Evolutionary conservation across 2,797 vertebrate species (phyloP).

Genomic region (Rhodeus uyekii): DNA sequence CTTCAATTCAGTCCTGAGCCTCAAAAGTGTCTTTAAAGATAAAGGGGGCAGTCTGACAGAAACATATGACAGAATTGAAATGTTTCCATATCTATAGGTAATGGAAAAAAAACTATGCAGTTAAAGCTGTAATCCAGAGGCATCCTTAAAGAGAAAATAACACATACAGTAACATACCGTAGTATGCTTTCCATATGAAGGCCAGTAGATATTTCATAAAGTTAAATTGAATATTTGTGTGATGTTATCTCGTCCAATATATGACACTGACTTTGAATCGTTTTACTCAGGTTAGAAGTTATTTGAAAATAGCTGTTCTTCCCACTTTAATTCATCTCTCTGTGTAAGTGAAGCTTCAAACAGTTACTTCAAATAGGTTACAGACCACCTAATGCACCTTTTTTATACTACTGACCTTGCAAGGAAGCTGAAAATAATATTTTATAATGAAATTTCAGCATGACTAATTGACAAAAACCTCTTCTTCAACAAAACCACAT

Average conservation of each 20-base stretch:
- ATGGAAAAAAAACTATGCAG: neutral
- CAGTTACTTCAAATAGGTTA: slow-evolving; percentile 25
- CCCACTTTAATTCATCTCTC: slow-evolving; percentile 31
- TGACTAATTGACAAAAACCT: neutral
- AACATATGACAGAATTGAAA: neutral
- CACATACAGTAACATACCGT: neutral
- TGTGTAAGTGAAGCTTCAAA: slow-evolving; percentile 27
- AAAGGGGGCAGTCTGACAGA: neutral
- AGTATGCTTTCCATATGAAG: neutral
- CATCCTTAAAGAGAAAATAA: neutral
- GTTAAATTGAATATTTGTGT: slow-evolving; percentile 8
- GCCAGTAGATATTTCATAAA: slow-evolving; percentile 20
- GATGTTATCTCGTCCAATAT: slow-evolving; percentile 17
- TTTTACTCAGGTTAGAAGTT: slow-evolving; percentile 18
- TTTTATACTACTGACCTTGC: slow-evolving; percentile 31
- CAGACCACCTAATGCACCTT: slow-evolving; percentile 17
- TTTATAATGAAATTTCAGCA: slow-evolving; percentile 12
- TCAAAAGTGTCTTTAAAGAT: neutral
- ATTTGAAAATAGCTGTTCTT: slow-evolving; percentile 35
- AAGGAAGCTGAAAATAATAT: slow-evolving; percentile 21
- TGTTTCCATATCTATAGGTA: neutral
- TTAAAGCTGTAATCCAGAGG: slow-evolving; percentile 5
- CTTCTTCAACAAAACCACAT: neutral
- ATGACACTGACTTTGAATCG: slow-evolving; percentile 26
- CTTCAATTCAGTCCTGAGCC: neutral